A percentile compares a stretch with the other conserved stretches of the same genome.
phyloP scores from a whole-genome alignment of 2,797 vertebrate species.

The Smutsia temminckii region DNA sequence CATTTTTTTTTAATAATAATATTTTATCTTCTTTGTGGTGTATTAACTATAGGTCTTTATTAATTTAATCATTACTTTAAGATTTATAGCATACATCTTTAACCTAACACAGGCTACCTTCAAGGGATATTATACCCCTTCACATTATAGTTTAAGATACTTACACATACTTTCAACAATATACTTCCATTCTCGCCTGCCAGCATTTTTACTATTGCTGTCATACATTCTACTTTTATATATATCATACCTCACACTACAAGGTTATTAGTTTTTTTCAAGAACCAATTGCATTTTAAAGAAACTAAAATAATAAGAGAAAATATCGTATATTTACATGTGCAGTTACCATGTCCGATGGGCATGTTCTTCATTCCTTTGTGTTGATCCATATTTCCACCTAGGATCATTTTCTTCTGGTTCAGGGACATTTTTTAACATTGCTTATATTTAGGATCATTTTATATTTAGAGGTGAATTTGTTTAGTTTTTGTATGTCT shows the following conservation, averaged over 20 bases:
- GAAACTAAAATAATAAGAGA: neutral
- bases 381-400: neutral
- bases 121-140: neutral
- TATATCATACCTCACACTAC: neutral
- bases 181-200: neutral
- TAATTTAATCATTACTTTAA: neutral
- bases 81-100: neutral
- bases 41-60: neutral
- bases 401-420: neutral
- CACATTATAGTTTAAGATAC: neutral
- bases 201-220: neutral
- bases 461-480: neutral
- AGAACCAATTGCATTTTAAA: neutral
- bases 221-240: neutral
- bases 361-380: neutral
- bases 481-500: neutral
- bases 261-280: neutral
- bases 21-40: neutral
- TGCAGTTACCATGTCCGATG: neutral
- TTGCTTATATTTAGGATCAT: neutral
- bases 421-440: neutral
- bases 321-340: neutral
- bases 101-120: neutral
- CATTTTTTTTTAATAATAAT: neutral
- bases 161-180: neutral